Percentiles rank a stretch among this genome's conserved stretches.
Conservation (phyloP, 2,888 invertebrate genomes). For the Trissonchulus latispiculum region DNA sequence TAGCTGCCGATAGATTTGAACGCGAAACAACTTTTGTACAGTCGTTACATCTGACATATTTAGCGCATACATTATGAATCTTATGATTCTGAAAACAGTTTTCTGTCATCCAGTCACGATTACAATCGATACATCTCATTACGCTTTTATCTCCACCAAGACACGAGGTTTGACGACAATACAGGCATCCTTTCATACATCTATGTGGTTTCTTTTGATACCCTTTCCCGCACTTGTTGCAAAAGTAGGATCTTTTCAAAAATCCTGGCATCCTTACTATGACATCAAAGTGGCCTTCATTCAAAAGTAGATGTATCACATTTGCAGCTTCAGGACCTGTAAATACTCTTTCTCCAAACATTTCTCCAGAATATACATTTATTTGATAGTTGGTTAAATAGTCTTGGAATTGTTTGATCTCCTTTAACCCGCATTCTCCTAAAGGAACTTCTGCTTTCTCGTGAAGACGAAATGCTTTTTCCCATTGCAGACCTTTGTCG, state of each 20-base stretch:
- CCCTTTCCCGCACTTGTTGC: not conserved
- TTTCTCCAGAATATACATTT: not conserved
- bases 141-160: too few relatives aligned
- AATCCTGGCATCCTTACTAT: not conserved
- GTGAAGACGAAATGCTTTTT: not conserved
- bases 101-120: too few relatives aligned
- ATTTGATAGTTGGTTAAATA: not conserved
- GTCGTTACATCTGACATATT: not conserved
- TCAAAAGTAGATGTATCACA: not conserved
- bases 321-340: not conserved
- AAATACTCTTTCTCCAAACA: conserved; percentile 12
- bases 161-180: not conserved
- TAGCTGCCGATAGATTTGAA: not conserved
- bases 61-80: not conserved
- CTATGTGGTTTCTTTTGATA: not conserved
- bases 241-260: not conserved
- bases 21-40: not conserved
- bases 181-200: not conserved
- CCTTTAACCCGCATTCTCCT: not conserved
- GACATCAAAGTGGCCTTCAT: conserved; percentile 6
- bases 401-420: not conserved
- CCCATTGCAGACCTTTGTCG: not conserved
- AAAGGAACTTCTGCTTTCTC: not conserved
- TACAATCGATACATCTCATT: too few relatives aligned
- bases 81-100: too few relatives aligned